Evolutionary conservation across 2,888 invertebrate species (phyloP).

Genomic region (Scaptomyza cyrtandrae): DNA sequence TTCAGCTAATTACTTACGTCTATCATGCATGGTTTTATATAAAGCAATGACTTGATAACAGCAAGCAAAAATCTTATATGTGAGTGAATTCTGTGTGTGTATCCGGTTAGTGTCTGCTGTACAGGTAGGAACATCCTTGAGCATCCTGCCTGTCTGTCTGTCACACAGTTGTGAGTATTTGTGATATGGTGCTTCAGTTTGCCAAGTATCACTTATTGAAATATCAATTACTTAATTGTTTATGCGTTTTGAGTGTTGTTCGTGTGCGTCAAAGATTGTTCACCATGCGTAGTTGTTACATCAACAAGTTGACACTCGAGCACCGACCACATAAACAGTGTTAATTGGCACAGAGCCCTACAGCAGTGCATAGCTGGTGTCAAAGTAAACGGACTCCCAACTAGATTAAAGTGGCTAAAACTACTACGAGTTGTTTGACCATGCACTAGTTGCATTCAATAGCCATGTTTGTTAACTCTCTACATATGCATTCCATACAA

Average conservation of each 20-base stretch:
- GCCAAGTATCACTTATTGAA: slow-evolving; percentile 65
- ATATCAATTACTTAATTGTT: slow-evolving; percentile 66
- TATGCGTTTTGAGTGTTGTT: slow-evolving; percentile 34
- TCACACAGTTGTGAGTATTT: slow-evolving; percentile 6
- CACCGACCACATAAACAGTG: background rate
- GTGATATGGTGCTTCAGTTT: slow-evolving; percentile 25
- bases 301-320: slow-evolving; percentile 12
- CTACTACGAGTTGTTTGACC: slow-evolving; percentile 3
- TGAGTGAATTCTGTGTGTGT: background rate
- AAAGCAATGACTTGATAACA: background rate
- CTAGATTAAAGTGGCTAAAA: slow-evolving; percentile 1
- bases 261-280: slow-evolving; percentile 22
- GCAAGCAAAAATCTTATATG: background rate
- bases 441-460: background rate
- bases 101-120: background rate
- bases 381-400: slow-evolving; percentile 1
- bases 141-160: slow-evolving; percentile 5
- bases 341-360: slow-evolving; percentile 10
- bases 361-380: background rate
- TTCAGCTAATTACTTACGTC: no score
- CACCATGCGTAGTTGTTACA: slow-evolving; percentile 15
- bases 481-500: background rate
- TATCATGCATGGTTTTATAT: no score
- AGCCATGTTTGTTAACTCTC: background rate
- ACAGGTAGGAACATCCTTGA: background rate